Evolutionary conservation across 2,797 vertebrate genomes (phyloP), one percentile per base, ranked within the genome.

Genomic region (Parauchenoglanis ngamensis): DNA sequence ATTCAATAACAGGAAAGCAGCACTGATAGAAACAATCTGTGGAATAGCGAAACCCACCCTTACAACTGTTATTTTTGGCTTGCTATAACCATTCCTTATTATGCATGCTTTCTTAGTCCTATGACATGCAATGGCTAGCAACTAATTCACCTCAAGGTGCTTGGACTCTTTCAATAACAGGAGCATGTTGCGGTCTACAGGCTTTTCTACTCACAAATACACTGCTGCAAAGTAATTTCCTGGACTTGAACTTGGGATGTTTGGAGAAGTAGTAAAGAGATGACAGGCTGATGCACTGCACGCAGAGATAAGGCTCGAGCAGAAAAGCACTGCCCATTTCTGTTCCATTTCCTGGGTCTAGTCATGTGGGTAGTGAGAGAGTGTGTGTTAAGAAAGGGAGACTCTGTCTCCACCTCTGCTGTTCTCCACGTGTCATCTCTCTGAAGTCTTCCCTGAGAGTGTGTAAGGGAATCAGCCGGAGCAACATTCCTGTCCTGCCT

Each of bases 1-100:
- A 96, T 96, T 96, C 95, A 96, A 96, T 94, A 96, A 96, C 95
- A 96, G 95, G 95, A 96, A 96, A 95, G 95, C 93, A 90, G 91
- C 94, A 94, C 92, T 95, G 94, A 95, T 94, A 95, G 93, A 95
- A 96, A 96, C 95, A 96, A 95, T 95, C 95, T 89, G 89, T 94
- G 92, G 92, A 96, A 95, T 94, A 94, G 91, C 92, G 84, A 94
- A 95, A 94, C 93, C 94, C 94, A 94, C 95, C 96, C 95, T 92
- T 92, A 90, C 91, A 87, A 90, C 12, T 94, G 94, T 95, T 95
- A 93, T 93, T 94, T 92, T 95, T 96, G 96, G 95, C 95, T 90
- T 84, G 73, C 89, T 78, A 76, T 89, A 83, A 89, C 67, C 68
- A 84, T 85, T 85, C 89, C 91, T 89, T 90, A 89, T 84, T 88